Evolutionary conservation across 2,113 vertebrate genomes (phyloP).

Genomic region (Halcyon malimbica): DNA sequence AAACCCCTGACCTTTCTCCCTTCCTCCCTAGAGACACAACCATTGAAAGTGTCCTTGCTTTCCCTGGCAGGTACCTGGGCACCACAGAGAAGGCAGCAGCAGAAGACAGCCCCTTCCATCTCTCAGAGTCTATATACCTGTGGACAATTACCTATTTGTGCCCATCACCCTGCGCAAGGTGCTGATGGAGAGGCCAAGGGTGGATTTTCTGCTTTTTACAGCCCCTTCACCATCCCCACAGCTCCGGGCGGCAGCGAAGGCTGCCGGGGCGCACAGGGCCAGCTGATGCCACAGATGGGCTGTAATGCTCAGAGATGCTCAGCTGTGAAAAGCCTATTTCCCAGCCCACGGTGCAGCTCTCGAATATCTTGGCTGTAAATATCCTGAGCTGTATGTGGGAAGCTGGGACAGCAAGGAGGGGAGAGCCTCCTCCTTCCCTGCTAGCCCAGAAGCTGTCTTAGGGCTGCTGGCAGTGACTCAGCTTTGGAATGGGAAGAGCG

Average conservation of each 20-base stretch:
- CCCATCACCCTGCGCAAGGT: background rate
- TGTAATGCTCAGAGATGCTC: background rate
- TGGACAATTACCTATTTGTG: background rate
- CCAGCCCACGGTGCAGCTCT: background rate
- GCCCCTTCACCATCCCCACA: background rate
- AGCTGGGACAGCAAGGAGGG: background rate
- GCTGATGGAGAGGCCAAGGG: background rate
- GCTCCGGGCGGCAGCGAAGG: background rate
- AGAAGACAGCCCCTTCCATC: background rate
- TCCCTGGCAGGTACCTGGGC: background rate
- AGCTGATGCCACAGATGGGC: constrained; percentile 28
- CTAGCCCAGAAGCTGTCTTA: constrained; percentile 15
- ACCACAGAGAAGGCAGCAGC: background rate
- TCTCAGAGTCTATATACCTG: background rate
- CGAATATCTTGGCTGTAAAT: constrained; percentile 3
- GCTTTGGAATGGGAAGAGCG: background rate
- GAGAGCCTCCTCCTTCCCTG: constrained; percentile 13
- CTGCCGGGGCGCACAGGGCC: background rate
- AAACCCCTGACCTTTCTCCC: background rate
- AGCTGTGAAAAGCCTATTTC: background rate
- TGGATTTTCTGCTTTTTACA: background rate
- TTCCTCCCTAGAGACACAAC: background rate
- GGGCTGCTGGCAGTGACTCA: constrained; percentile 17
- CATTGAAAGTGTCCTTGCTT: background rate
- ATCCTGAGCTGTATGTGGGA: background rate